Conservation (phyloP, 2,797 vertebrate genomes). For the Smutsia gigantea region DNA sequence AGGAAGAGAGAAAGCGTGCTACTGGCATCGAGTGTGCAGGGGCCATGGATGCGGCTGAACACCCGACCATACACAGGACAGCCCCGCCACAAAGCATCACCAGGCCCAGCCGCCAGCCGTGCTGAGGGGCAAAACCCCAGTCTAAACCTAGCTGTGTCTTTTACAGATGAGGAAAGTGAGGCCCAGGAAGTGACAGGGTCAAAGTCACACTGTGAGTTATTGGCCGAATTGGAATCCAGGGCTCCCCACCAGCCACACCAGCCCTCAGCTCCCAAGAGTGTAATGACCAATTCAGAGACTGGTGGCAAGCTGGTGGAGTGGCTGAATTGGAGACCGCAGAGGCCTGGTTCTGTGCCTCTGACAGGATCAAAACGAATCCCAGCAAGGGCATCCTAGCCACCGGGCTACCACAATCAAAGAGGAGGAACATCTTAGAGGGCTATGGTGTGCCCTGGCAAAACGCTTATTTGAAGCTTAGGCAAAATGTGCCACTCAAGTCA, state of each 20-base stretch:
- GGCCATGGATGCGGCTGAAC: background rate
- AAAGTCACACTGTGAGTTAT: background rate
- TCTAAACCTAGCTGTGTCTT: background rate
- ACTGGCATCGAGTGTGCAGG: background rate
- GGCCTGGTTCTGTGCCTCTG: background rate
- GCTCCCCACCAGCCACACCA: background rate
- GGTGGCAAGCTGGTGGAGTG: background rate
- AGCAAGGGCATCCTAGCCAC: background rate
- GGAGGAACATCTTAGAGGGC: background rate
- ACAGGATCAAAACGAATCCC: background rate
- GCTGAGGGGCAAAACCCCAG: background rate
- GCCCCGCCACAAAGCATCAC: background rate
- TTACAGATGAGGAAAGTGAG: background rate
- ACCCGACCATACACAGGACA: rapidly evolving
- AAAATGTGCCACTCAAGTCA: background rate
- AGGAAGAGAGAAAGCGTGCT: background rate
- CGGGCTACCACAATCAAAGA: background rate
- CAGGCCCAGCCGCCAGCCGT: rapidly evolving
- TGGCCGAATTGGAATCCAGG: background rate
- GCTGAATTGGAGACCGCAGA: background rate
- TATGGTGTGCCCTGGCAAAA: background rate
- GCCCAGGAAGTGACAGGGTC: background rate
- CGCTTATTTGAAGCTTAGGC: background rate
- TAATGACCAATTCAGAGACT: background rate
- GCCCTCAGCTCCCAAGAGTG: background rate